These are phyloP conservation scores for Heliopora coerulea DNA, from an alignment of 92 coral and sea anemone genomes.

Conservation along the genomic window DNA sequence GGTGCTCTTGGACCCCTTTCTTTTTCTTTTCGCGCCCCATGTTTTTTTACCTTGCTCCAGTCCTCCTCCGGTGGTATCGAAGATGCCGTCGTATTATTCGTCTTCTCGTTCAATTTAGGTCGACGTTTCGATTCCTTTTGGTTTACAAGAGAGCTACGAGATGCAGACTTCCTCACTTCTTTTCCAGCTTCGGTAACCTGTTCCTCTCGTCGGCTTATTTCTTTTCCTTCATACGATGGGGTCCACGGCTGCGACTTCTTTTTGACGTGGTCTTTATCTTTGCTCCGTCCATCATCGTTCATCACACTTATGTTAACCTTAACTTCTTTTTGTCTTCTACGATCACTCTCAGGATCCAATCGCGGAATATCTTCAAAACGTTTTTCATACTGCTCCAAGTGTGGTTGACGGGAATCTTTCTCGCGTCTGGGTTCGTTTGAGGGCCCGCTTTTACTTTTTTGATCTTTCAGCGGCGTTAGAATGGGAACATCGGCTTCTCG, in stretches of 20 bases:
- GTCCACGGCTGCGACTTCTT: background rate
- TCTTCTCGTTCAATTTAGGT: conserved; percentile 5
- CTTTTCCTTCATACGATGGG: background rate
- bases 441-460: conserved; percentile 5
- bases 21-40: background rate
- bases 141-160: background rate
- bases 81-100: background rate
- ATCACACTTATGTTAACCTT: conserved; percentile 44
- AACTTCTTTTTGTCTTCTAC: conserved; percentile 34
- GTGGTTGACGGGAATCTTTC: background rate
- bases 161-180: conserved; percentile 11
- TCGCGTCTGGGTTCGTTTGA: conserved; percentile 19
- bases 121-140: conserved; percentile 17
- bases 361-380: conserved; percentile 17
- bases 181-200: conserved; percentile 2
- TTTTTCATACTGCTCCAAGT: background rate
- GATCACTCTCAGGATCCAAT: conserved; percentile 2
- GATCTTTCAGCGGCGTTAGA: background rate
- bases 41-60: background rate
- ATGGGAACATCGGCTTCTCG: background rate
- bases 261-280: conserved; percentile 32
- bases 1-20: conserved; percentile 57
- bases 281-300: conserved; percentile 53
- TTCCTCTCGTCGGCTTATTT: background rate
- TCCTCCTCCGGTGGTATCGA: conserved; percentile 11